Conservation (phyloP, 1,140 invertebrate genomes). For the Phenacoccus solenopsis region DNA sequence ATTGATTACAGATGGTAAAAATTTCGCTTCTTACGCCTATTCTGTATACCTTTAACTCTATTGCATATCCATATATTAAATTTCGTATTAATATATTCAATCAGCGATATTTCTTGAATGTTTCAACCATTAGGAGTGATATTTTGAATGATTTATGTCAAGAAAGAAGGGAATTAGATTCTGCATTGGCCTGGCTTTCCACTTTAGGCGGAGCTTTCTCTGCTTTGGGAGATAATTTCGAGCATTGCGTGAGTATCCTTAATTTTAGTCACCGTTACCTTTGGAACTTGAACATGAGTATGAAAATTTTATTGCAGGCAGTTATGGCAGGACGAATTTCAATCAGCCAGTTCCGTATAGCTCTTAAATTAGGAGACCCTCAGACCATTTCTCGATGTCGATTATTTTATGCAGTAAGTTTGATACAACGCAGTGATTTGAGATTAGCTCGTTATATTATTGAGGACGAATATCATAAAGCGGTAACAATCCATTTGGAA, state of each 20-base stretch:
- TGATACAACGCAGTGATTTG: slow-evolving; percentile 64
- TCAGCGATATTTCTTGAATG: not conserved
- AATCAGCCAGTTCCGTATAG: slow-evolving; percentile 61
- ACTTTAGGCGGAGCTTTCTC: slow-evolving; percentile 91
- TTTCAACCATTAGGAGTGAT: not conserved
- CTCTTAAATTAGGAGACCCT: slow-evolving; percentile 66
- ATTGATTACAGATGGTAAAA: slow-evolving; percentile 11
- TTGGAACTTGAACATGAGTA: not conserved
- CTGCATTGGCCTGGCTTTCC: slow-evolving; percentile 87
- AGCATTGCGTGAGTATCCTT: slow-evolving; percentile 53
- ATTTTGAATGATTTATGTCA: not conserved
- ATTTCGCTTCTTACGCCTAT: too few relatives aligned
- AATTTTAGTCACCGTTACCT: not conserved
- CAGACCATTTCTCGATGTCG: slow-evolving; percentile 60
- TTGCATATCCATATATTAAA: not conserved
- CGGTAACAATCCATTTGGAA: slow-evolving; percentile 26
- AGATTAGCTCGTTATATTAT: slow-evolving; percentile 51
- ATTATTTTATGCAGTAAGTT: slow-evolving; percentile 72
- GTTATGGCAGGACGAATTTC: slow-evolving; percentile 77
- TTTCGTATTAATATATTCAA: not conserved
- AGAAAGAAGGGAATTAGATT: slow-evolving; percentile 61
- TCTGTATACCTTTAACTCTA: too few relatives aligned
- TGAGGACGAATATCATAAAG: slow-evolving; percentile 41
- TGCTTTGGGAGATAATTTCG: slow-evolving; percentile 72
- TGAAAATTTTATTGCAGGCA: slow-evolving; percentile 44